A percentile compares a stretch with the other conserved stretches of the same genome.
Evolutionary conservation across 1,140 invertebrate species (phyloP).

Genomic region (Coptotermes formosanus): DNA sequence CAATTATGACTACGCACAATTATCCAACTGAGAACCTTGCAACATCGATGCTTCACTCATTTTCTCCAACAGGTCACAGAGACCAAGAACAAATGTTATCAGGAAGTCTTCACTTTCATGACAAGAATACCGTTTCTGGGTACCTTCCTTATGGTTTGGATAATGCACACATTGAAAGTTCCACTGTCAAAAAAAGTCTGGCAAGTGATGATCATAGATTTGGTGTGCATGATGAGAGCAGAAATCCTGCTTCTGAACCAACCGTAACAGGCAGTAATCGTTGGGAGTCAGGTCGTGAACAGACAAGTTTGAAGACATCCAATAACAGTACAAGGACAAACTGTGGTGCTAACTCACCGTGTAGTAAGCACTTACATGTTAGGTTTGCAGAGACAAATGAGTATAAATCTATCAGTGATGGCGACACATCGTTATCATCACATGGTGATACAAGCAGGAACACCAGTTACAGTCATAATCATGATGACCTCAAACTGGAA

Average conservation of each 20-base stretch:
- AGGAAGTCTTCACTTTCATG: background rate
- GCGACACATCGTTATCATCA: conserved; percentile 40
- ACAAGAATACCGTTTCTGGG: conserved; percentile 31
- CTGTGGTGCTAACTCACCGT: background rate
- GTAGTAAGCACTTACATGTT: conserved; percentile 42
- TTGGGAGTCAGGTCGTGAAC: conserved; percentile 31
- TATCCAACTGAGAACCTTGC: background rate
- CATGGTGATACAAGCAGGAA: background rate
- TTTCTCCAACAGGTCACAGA: background rate
- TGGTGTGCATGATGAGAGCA: conserved; percentile 30
- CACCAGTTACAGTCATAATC: background rate
- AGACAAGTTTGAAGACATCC: conserved; percentile 37
- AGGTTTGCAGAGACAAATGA: conserved; percentile 46
- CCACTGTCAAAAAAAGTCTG: background rate
- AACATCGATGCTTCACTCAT: background rate
- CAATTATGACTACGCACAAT: background rate
- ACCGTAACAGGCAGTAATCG: conserved; percentile 30
- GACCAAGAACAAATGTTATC: background rate
- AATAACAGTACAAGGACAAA: background rate
- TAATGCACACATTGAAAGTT: background rate
- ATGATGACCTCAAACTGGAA: conserved; percentile 36
- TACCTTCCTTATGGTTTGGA: conserved; percentile 33
- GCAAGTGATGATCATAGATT: conserved; percentile 28
- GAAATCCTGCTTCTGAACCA: background rate
- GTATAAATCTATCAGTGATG: conserved; percentile 44